phyloP scores from a whole-genome alignment of 2,113 vertebrate genomes.

The Protobothrops flavoviridis region DNA sequence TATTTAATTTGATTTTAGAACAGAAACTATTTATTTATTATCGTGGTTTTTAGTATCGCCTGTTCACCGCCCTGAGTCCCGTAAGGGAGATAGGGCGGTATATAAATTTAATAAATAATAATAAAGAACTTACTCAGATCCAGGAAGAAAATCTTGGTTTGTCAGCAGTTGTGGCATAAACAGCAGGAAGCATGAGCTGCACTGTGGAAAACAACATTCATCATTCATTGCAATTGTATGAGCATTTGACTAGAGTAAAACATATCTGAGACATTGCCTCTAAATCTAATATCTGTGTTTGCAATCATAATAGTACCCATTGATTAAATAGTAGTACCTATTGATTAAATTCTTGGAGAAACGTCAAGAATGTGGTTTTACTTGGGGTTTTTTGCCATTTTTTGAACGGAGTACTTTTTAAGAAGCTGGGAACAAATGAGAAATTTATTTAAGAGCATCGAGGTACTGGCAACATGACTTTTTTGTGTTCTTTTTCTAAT shows the following conservation, averaged over 20 bases:
- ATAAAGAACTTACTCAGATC: neutral
- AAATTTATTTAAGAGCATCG: neutral
- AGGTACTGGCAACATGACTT: neutral
- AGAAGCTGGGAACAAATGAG: neutral
- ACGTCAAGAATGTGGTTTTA: neutral
- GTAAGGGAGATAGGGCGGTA: no score
- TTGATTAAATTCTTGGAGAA: neutral
- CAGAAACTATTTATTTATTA: no score
- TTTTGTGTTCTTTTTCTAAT: neutral
- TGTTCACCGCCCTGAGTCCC: no score
- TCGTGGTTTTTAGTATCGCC: no score
- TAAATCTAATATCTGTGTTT: neutral
- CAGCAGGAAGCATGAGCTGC: neutral
- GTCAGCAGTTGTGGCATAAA: neutral
- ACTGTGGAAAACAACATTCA: neutral
- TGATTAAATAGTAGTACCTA: neutral
- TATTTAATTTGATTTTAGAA: no score
- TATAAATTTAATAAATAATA: no score
- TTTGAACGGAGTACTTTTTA: neutral
- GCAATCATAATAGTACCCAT: neutral
- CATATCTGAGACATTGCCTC: neutral
- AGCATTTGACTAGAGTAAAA: neutral
- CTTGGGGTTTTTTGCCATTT: neutral
- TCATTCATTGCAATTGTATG: neutral
- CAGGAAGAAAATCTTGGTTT: neutral